These are phyloP conservation scores for Microchrysa polita DNA, from an alignment of 2,888 invertebrate genomes.

Conservation along the genomic window DNA sequence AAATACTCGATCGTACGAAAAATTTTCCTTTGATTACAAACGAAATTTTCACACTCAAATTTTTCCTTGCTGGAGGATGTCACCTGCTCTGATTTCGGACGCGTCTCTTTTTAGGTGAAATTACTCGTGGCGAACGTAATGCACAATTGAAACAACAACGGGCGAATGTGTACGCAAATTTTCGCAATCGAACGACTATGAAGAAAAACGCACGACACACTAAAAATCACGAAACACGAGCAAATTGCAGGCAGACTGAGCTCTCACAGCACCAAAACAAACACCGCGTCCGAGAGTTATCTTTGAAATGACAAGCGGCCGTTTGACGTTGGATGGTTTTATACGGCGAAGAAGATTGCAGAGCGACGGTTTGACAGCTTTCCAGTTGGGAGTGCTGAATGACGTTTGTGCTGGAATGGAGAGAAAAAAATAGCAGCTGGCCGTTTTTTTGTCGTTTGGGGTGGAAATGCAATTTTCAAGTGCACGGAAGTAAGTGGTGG, in stretches of 20 bases:
- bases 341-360: constrained; percentile 30
- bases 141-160: neutral
- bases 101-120: neutral
- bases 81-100: too few species aligned
- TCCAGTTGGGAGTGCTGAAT: neutral
- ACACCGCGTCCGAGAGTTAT: constrained; percentile 28
- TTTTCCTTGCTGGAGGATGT: too few species aligned
- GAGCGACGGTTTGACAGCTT: constrained; percentile 25
- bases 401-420: too few species aligned
- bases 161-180: neutral
- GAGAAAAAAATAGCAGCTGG: too few species aligned
- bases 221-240: neutral
- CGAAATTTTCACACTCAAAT: too few species aligned
- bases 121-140: neutral
- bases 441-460: too few species aligned
- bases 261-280: constrained; percentile 35
- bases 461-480: too few species aligned
- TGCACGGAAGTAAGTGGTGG: too few species aligned
- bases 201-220: too few species aligned
- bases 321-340: constrained; percentile 26
- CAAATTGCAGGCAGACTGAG: neutral
- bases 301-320: constrained; percentile 37
- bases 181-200: constrained; percentile 19
- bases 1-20: constrained; percentile 24
- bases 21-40: neutral